phyloP scores from a whole-genome alignment of 2,888 invertebrate species.

The Uropetala carovei region DNA sequence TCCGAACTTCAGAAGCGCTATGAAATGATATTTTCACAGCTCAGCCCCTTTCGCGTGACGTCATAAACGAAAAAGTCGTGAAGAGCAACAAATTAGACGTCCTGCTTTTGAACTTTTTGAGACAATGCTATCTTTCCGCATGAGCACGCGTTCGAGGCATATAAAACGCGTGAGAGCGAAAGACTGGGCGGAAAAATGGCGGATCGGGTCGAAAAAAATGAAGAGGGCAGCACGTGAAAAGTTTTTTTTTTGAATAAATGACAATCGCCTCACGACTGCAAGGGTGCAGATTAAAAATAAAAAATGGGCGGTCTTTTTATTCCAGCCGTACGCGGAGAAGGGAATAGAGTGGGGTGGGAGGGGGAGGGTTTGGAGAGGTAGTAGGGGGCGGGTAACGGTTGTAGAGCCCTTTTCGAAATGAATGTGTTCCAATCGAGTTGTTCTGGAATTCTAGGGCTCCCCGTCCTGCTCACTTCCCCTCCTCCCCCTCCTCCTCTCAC shows the following conservation, averaged over 20 bases:
- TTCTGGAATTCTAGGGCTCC: constrained; percentile 45
- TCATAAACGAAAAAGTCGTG: background rate
- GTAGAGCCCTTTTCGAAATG: constrained; percentile 37
- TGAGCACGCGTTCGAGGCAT: background rate
- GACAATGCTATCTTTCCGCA: constrained; percentile 26
- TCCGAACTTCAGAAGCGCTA: background rate
- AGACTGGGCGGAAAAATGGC: background rate
- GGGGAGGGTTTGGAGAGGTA: background rate
- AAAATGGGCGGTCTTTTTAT: background rate
- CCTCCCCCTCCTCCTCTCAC: background rate
- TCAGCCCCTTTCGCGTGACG: background rate
- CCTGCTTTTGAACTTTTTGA: constrained; percentile 19
- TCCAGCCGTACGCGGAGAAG: too few relatives aligned
- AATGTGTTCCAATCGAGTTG: constrained; percentile 63
- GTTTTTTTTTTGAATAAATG: background rate
- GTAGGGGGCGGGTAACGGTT: background rate
- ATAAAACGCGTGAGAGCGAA: background rate
- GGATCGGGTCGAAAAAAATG: background rate
- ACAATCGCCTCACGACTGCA: constrained; percentile 45
- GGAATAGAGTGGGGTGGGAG: too few relatives aligned
- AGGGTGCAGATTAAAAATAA: constrained; percentile 40
- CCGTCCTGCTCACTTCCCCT: background rate
- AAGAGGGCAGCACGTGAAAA: background rate
- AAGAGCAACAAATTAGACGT: background rate
- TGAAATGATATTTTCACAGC: too few relatives aligned